A percentile compares a stretch with the other conserved stretches of the same genome.
These are phyloP conservation scores for Columba livia DNA, from an alignment of 2,113 vertebrate genomes.

Conservation along the genomic window DNA sequence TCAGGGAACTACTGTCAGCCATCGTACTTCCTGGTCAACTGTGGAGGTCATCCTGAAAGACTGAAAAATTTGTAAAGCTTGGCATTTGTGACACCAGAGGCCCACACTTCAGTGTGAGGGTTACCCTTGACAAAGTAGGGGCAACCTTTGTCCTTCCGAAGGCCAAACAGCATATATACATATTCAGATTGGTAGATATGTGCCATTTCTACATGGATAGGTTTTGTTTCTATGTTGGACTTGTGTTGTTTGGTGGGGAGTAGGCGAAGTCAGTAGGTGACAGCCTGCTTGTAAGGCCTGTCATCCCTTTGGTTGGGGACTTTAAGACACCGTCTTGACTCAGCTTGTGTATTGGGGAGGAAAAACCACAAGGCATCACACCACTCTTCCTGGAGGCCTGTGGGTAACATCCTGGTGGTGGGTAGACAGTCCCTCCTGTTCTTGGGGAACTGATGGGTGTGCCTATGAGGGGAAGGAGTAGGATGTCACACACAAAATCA, in stretches of 20 bases:
- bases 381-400: background rate
- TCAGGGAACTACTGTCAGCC: background rate
- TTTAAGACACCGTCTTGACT: background rate
- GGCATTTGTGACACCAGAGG: background rate
- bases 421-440: background rate
- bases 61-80: background rate
- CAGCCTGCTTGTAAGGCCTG: background rate
- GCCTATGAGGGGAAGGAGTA: background rate
- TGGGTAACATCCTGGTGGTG: background rate
- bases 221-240: background rate
- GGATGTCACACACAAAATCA: background rate
- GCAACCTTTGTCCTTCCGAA: background rate
- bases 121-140: background rate
- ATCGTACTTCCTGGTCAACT: background rate
- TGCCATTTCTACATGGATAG: background rate
- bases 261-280: background rate
- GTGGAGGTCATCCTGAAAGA: background rate
- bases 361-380: background rate
- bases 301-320: background rate
- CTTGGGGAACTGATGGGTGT: background rate
- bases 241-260: background rate
- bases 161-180: fast-evolving
- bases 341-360: background rate
- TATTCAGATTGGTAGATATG: background rate
- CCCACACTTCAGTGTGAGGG: background rate